Evolutionary conservation across 1,140 invertebrate genomes (phyloP).

Genomic region (Odontomachus brunneus): DNA sequence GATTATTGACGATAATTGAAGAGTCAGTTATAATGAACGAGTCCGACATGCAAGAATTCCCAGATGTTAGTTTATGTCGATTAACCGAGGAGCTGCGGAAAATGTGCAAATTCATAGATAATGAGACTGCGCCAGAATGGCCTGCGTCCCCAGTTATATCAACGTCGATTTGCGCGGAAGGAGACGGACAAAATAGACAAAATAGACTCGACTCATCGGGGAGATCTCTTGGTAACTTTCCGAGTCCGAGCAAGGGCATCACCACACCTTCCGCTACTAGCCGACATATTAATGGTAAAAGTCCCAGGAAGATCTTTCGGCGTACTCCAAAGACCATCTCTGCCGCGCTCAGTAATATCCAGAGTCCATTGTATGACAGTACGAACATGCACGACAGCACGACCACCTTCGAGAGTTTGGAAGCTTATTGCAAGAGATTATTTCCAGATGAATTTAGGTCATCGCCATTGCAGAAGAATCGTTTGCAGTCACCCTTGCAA

Average conservation of each 20-base stretch:
- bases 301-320: slow-evolving; percentile 13
- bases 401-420: slow-evolving; percentile 72
- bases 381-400: slow-evolving; percentile 9
- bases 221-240: neutral
- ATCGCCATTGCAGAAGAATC: slow-evolving; percentile 20
- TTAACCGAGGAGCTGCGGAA: slow-evolving; percentile 79
- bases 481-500: slow-evolving; percentile 39
- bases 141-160: slow-evolving; percentile 50
- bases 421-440: slow-evolving; percentile 68
- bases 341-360: neutral
- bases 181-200: neutral
- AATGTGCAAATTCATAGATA: slow-evolving; percentile 80
- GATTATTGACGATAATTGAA: slow-evolving; percentile 79
- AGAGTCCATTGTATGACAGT: neutral
- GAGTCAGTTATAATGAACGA: slow-evolving; percentile 70
- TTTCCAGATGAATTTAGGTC: slow-evolving; percentile 51
- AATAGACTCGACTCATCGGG: neutral
- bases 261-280: neutral
- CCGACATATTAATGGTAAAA: slow-evolving; percentile 37
- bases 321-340: slow-evolving; percentile 57
- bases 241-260: neutral
- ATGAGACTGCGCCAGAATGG: slow-evolving; percentile 78
- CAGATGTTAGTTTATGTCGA: slow-evolving; percentile 74
- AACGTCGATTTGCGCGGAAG: neutral
- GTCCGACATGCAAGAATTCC: slow-evolving; percentile 19